Base-by-base conservation (phyloP, 2,888 invertebrate genomes). In the Heliothis peltigera region DNA sequence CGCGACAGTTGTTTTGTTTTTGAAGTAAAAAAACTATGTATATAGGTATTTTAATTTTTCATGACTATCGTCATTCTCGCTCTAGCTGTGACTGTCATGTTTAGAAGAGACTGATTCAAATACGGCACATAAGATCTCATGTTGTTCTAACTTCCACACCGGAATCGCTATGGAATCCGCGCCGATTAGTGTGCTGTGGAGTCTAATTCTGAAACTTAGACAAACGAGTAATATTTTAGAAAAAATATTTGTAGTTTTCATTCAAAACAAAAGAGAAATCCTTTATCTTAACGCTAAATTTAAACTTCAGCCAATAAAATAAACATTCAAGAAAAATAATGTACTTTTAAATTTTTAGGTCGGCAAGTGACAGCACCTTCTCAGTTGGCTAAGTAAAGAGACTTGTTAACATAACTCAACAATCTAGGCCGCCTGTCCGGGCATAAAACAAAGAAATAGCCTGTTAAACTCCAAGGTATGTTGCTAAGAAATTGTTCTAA, bases 391-490 rank as follows among this genome's bases (percentile, higher is more conserved):
- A 78, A 84, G 79, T 82, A 73, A 78, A 70, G 70, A 82, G 81
- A 62, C 84, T 73, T 82, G 84, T 82, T 77, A 79, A 79, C 76
- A 70, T 73, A 66, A 68, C 67, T 66, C 69, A 67, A 69, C 68
- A 67, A 73, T 77, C 78, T 70, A 70, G 74, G 75, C 56, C 80
- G 63, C 21, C 70, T 64, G 65, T 56, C 54, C 54, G 39, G 58
- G 64, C 54, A 54, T 61, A 54, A 77, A 69, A 56, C 51, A 51
- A 74, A 77, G 74, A 66, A 64, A 73, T 74, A 77, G 66, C 54
- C 64, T 68, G 56, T 77, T 78, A 59, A 74, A 64, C 49, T 56
- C 55, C 22, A 63, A 52, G 59, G 57, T 53, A 64, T 64, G 48
- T 55, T 65, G 32, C n/a, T 49, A 22, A 76, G 48, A 8, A 53